Evolutionary conservation across 2,113 vertebrate species (phyloP), one percentile per base, ranked within the genome.

Genomic region (Irena cyanogastra): DNA sequence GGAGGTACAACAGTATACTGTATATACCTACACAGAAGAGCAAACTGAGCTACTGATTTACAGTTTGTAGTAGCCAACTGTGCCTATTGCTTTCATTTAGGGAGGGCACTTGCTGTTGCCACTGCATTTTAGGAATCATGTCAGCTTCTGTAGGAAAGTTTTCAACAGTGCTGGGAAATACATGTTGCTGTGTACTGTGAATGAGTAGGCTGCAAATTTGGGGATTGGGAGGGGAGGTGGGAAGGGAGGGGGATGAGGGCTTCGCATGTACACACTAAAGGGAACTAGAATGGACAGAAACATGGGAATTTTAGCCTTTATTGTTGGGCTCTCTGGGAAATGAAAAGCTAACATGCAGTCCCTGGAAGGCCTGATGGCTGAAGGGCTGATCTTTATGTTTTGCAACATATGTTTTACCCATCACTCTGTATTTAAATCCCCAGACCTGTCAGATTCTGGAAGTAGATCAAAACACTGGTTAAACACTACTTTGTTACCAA

Each of bases 51-150:
- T 98, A 97, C 97, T 95, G 95, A 97, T 83, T 87, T 96, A 93
- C 78, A 78, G 68, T 89, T 93, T 95, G 95, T 97, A 97, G 97
- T 98, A 98, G 97, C 97, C 98, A 98, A 97, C 94, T n/a, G 97
- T 98, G 97, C 97, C 97, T 98, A 97, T 97, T 98, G 92, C 94
- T 97, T 96, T 96, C 65, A 49, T 96, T 94, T 97, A 94, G 94
- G 91, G 95, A 97, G 97, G 93, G 95, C 96, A 96, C 97, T 97
- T 96, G 86, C 92, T 95, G 93, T 96, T 95, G 96, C 96, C 96
- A 97, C 87, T 97, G 96, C 94, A 93, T 94, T 91, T 94, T 93
- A 83, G 96, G 96, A 97, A 96, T 91, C 95, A 61, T 42, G 54
- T 95, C 91, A 78, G 93, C 94, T 95, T 95, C 93, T 95, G 83